Evolutionary conservation across 2,113 vertebrate genomes (phyloP).

Genomic region (Gnathonemus echidnorhynchus): DNA sequence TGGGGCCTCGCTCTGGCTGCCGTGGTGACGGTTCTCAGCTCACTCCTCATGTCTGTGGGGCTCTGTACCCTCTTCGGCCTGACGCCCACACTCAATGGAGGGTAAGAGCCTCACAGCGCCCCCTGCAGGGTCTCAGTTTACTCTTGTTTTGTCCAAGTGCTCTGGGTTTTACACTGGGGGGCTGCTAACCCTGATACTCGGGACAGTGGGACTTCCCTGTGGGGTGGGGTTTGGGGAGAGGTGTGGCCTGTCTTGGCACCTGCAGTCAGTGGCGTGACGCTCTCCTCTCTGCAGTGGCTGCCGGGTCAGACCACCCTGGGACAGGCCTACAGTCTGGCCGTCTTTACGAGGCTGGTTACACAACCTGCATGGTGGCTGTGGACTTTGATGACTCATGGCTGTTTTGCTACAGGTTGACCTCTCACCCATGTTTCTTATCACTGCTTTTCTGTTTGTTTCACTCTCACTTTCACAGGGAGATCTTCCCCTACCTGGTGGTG

Average conservation of each 20-base stretch:
- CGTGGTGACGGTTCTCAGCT: constrained; percentile 94
- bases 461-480: constrained; percentile 68
- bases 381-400: not conserved
- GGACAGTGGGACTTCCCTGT: not conserved
- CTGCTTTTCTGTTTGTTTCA: not conserved
- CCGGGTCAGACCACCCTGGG: not conserved
- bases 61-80: constrained; percentile 93
- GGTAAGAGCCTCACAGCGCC: constrained; percentile 55
- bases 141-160: not conserved
- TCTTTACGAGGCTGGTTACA: not conserved
- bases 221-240: not conserved
- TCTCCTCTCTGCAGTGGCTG: not conserved
- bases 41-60: constrained; percentile 95
- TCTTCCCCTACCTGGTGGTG: constrained; percentile 94
- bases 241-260: not conserved
- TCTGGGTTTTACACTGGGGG: not conserved
- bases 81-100: constrained; percentile 93
- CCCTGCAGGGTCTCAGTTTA: not conserved
- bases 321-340: not conserved
- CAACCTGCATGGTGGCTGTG: not conserved
- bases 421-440: not conserved
- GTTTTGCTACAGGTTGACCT: not conserved
- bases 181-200: not conserved
- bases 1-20: constrained; percentile 96
- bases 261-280: not conserved